These are phyloP conservation scores for Lepidocyrtinus sp. DNA, from an alignment of 2,888 invertebrate species.

Conservation along the genomic window DNA sequence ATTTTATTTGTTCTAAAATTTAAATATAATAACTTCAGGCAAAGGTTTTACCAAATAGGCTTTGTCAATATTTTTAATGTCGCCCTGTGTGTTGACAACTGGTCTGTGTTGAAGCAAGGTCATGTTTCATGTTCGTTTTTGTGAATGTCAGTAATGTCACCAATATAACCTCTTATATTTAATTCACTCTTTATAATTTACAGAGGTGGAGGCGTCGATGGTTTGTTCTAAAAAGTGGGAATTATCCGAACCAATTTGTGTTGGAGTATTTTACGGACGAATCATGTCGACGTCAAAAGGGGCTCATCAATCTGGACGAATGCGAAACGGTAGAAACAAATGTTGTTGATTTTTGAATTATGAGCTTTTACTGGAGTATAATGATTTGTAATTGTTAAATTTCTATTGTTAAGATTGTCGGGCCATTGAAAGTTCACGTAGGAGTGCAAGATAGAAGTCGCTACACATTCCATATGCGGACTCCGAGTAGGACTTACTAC, in stretches of 20 bases:
- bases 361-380: not conserved
- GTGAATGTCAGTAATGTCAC: too few species aligned
- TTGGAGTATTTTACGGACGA: conserved; percentile 94
- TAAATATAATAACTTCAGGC: too few species aligned
- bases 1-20: not conserved
- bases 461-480: conserved; percentile 89
- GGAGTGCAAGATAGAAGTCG: conserved; percentile 78
- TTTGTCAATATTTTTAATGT: too few species aligned
- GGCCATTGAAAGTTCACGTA: conserved; percentile 65
- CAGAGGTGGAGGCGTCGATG: conserved; percentile 97
- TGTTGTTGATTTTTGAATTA: conserved; percentile 19
- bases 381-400: not conserved
- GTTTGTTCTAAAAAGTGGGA: conserved; percentile 92
- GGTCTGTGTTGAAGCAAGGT: too few species aligned
- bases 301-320: conserved; percentile 93
- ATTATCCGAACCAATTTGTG: conserved; percentile 93
- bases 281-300: conserved; percentile 87
- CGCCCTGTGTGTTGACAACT: too few species aligned
- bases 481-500: conserved; percentile 91
- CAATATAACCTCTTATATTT: too few species aligned
- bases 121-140: too few species aligned
- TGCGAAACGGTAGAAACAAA: conserved; percentile 86
- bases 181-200: too few species aligned
- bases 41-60: too few species aligned
- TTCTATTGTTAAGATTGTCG: conserved; percentile 37